Percentiles rank a stretch among this genome's conserved stretches.
phyloP scores from a whole-genome alignment of 2,797 vertebrate species.

The Taeniopygia guttata region DNA sequence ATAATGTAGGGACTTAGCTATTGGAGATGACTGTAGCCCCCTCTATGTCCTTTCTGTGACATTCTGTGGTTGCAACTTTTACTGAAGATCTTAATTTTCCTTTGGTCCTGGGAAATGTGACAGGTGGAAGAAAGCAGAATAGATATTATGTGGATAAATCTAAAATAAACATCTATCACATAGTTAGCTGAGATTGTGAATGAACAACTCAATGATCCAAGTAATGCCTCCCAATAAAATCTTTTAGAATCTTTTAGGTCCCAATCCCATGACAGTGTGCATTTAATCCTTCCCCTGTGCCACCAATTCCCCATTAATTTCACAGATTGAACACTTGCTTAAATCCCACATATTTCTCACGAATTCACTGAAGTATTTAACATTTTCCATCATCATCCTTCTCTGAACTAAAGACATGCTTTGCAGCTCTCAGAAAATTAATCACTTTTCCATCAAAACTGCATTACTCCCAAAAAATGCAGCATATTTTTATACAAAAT shows the following conservation, averaged over 20 bases:
- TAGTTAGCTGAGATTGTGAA: background rate
- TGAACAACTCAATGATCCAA: background rate
- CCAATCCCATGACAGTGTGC: background rate
- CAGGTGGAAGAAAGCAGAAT: background rate
- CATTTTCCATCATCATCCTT: background rate
- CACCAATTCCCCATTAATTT: slow-evolving; percentile 21
- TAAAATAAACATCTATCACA: background rate
- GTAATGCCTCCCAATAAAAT: background rate
- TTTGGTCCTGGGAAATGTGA: background rate
- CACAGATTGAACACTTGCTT: background rate
- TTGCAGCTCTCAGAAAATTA: slow-evolving; percentile 8
- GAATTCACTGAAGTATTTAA: slow-evolving; percentile 4
- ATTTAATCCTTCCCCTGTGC: slow-evolving; percentile 8
- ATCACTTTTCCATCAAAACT: slow-evolving; percentile 17
- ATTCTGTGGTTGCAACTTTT: background rate
- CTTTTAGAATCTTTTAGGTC: background rate
- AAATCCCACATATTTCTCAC: slow-evolving; percentile 1
- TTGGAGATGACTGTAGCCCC: background rate
- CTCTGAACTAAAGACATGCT: background rate
- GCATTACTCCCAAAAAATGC: background rate
- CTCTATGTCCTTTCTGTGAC: background rate
- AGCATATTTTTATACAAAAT: slow-evolving; percentile 10
- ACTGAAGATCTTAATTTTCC: background rate
- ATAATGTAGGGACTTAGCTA: background rate
- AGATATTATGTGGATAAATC: background rate